Base-by-base conservation (phyloP, 2,888 invertebrate genomes). In the Baronia brevicornis region DNA sequence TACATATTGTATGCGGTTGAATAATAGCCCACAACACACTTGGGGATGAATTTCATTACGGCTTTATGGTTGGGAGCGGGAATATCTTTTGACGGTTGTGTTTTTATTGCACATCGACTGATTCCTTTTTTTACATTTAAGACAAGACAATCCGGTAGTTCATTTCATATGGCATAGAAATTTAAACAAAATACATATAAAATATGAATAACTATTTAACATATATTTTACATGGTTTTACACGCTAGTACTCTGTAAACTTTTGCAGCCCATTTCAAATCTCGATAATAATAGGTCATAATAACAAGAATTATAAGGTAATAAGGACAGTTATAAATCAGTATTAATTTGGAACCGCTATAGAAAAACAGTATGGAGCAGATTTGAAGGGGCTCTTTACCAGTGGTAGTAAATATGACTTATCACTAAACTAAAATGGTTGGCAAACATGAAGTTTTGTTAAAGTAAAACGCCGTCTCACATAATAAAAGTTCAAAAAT, bases 11-110 rank as follows among this genome's bases (percentile, higher is more conserved):
- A 70, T 67, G 77, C 54, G 67, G 70, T 58, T 75, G 78, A 78
- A 77, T 78, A 80, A 82, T 77, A 74, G 65, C 55, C 66, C 63
- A 61, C 68, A 70, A 72, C 71, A 73, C 78, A 71, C 78, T 62
- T 56, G 78, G 77, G 78, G 69, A 78, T 80, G 71, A 73, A 82
- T 80, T 78, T 80, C 74, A 82, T 82, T 79, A 77, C 59, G 68
- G 69, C 69, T 74, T 72, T 67, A 70, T 65, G 68, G 68, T 68
- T 60, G 60, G 58, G 55, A 63, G 63, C 62, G 60, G 58, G 64
- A 60, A 39, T 67, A 64, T 71, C 69, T 68, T 70, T 67, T 68
- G 63, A 55, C 57, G 53, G 48, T 50, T 45, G 51, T 60, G 62
- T 69, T 68, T 54, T 69, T 63, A 62, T 63, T 56, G 46, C 49